A percentile compares a stretch with the other conserved stretches of the same genome.
phyloP scores from a whole-genome alignment of 2,888 invertebrate genomes.

The Troides helena region DNA sequence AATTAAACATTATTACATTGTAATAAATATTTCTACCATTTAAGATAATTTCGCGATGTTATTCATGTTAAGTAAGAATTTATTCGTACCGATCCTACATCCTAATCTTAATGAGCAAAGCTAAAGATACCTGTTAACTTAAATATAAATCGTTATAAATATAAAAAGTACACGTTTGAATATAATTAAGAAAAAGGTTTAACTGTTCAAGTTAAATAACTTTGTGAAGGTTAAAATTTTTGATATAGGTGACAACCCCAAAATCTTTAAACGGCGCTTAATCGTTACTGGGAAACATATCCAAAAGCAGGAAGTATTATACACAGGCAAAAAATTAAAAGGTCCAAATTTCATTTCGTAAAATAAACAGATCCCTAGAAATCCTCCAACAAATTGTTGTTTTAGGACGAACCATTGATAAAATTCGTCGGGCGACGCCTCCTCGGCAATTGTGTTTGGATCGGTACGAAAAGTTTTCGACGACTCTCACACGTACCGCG shows the following conservation, averaged over 20 bases:
- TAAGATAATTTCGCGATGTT: too few species aligned
- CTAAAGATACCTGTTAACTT: too few species aligned
- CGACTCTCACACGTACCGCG: background rate
- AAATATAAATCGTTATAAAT: too few species aligned
- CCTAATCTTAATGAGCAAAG: too few species aligned
- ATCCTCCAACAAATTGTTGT: conserved; percentile 15
- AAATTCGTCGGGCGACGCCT: conserved; percentile 5
- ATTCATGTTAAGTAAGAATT: too few species aligned
- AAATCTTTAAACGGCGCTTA: conserved; percentile 13
- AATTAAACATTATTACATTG: too few species aligned
- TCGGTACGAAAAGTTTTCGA: background rate
- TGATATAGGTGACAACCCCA: conserved; percentile 11
- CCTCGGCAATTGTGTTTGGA: conserved; percentile 2
- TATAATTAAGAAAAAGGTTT: too few species aligned
- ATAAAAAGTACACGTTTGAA: too few species aligned
- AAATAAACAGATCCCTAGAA: conserved; percentile 19
- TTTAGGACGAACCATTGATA: conserved; percentile 29
- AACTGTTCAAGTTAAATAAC: too few species aligned
- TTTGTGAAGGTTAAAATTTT: background rate
- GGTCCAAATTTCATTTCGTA: conserved; percentile 21
- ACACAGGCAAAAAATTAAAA: conserved; percentile 19
- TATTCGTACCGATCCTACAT: too few species aligned
- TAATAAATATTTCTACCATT: too few species aligned
- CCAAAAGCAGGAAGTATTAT: conserved; percentile 20
- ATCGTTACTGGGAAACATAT: conserved; percentile 22